Evolutionary conservation across 1,140 invertebrate genomes (phyloP).

Genomic region (Solenopsis invicta): DNA sequence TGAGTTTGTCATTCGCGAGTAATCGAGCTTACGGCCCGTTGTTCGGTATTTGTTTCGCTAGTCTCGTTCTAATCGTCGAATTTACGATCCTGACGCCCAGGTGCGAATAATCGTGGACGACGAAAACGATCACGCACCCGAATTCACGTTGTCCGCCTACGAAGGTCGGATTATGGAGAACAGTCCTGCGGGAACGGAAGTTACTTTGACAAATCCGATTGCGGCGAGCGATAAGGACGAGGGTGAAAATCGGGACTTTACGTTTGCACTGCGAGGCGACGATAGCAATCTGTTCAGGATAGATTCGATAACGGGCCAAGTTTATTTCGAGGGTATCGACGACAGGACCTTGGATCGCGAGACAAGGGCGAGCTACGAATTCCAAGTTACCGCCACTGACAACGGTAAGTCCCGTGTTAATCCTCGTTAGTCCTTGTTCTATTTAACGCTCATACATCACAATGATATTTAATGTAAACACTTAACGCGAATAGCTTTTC

Average conservation of each 20-base stretch:
- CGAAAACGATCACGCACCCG: conserved; percentile 96
- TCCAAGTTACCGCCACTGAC: conserved; percentile 92
- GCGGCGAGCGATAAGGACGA: conserved; percentile 92
- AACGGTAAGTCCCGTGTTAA: conserved; percentile 81
- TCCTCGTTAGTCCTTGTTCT: neutral
- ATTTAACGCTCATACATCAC: neutral
- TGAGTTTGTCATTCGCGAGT: conserved; percentile 67
- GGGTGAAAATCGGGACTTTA: conserved; percentile 92
- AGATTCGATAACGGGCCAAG: conserved; percentile 90
- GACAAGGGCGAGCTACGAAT: conserved; percentile 89
- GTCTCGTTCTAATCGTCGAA: neutral
- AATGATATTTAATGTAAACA: neutral
- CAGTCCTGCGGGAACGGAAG: conserved; percentile 90
- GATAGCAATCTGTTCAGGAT: conserved; percentile 93
- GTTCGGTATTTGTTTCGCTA: neutral
- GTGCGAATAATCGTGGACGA: conserved; percentile 94
- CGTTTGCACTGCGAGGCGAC: conserved; percentile 91
- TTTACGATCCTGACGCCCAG: conserved; percentile 71
- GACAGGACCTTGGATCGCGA: conserved; percentile 91
- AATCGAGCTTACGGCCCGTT: neutral
- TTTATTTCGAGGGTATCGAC: conserved; percentile 88
- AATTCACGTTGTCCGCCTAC: conserved; percentile 91
- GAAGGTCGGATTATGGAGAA: conserved; percentile 94
- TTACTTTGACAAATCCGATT: conserved; percentile 90
- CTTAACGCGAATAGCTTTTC: neutral